phyloP scores from a whole-genome alignment of 30 jellyfish, hydroid and myxozoan genomes.

The Phacellophora camtschatica region DNA sequence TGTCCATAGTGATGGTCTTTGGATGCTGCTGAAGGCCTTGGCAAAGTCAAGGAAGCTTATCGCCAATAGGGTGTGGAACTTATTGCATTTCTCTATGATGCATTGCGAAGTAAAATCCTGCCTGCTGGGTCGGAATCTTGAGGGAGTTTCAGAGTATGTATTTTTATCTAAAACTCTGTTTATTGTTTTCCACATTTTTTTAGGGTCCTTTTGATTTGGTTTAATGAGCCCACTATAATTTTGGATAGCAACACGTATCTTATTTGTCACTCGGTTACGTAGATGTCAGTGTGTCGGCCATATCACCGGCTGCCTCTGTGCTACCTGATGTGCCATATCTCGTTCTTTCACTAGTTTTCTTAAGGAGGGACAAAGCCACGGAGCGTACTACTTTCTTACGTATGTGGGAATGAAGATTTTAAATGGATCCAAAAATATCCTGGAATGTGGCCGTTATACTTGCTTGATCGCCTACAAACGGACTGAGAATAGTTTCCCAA shows the following conservation, averaged over 20 bases:
- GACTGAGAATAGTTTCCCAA: conserved; percentile 32
- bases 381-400: conserved; percentile 22
- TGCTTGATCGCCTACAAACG: conserved; percentile 22
- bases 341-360: conserved; percentile 38
- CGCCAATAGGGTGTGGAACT: too few relatives aligned
- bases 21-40: too few relatives aligned
- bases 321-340: neutral
- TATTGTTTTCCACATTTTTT: conserved; percentile 46
- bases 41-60: too few relatives aligned
- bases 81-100: too few relatives aligned
- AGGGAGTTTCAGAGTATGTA: neutral
- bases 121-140: too few relatives aligned
- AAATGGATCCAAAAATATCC: conserved; percentile 36
- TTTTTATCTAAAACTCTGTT: conserved; percentile 22
- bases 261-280: conserved; percentile 24
- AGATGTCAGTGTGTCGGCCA: conserved; percentile 19
- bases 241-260: conserved; percentile 16
- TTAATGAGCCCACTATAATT: conserved; percentile 5
- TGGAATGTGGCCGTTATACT: conserved; percentile 54
- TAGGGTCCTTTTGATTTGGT: neutral
- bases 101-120: too few relatives aligned
- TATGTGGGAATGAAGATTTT: conserved; percentile 40
- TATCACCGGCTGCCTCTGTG: conserved; percentile 3
- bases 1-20: too few relatives aligned
- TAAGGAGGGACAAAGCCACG: conserved; percentile 24